phyloP scores from a whole-genome alignment of 2,113 vertebrate genomes.

The Marcusenius ussheri region DNA sequence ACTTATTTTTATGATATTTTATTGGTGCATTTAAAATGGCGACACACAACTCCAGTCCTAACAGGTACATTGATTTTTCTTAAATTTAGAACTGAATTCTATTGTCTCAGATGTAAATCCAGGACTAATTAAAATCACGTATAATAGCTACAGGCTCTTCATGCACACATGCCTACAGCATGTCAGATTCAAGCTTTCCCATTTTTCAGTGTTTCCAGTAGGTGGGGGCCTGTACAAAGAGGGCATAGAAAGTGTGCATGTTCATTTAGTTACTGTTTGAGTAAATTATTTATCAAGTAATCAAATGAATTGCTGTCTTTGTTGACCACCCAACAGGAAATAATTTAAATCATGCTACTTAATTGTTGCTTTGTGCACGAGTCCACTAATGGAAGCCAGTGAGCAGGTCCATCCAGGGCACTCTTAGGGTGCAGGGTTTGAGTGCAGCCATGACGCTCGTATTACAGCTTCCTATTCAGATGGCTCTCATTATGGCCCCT shows the following conservation, averaged over 20 bases:
- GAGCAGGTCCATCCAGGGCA: not conserved
- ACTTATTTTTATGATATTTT: not conserved
- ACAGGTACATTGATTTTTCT: not conserved
- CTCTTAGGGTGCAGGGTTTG: constrained; percentile 9
- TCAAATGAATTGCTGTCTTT: constrained; percentile 19
- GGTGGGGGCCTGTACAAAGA: not conserved
- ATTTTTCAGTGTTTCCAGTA: not conserved
- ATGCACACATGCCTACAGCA: not conserved
- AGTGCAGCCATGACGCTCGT: constrained; percentile 7
- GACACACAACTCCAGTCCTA: not conserved
- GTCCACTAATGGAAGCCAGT: constrained; percentile 28
- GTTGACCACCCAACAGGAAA: constrained; percentile 26
- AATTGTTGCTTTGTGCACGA: constrained; percentile 21
- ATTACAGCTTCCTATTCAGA: constrained; percentile 18
- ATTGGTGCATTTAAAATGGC: not conserved
- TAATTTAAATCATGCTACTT: constrained; percentile 18
- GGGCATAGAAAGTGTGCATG: not conserved
- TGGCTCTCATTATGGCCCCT: constrained; percentile 1
- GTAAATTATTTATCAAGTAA: constrained; percentile 31
- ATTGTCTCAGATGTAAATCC: not conserved
- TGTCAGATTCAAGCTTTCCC: not conserved
- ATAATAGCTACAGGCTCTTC: not conserved
- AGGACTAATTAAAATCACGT: not conserved
- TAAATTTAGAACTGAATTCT: not conserved
- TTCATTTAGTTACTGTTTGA: constrained; percentile 17